Evolutionary conservation across 1,140 invertebrate species (phyloP), one percentile per base, ranked within the genome.

Genomic region (Matsumurasca onukii): DNA sequence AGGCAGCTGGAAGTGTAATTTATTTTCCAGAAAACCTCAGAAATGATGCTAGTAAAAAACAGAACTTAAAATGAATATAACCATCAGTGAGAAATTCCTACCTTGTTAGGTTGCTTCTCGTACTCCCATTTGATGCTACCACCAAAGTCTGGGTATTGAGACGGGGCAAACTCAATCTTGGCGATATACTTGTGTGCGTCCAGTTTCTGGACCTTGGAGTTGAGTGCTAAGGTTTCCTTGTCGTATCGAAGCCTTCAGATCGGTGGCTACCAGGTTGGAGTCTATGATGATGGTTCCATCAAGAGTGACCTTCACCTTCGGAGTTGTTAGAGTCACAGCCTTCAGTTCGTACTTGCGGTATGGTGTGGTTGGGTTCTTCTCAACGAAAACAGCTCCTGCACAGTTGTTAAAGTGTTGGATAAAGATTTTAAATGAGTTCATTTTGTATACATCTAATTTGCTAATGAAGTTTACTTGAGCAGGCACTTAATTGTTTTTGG

Each of bases 301-400:
- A 17, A 76, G 1, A 51, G 70, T 70, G 17, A 69, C 69, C 31
- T 82, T 81, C 5, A 78, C 76, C 24, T 76, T 78, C 0, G 78
- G 77, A 20, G 80, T 76, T 2, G 78, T 76, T 0, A 89, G 64
- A 48, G 83, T 81, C 0, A 89, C 80, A 12, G 86, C 84, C 20
- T 88, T 80, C 24, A 89, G 83, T 0, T 75, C 79, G 72, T 85
- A 89, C 66, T 85, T 84, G 15, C 81, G 77, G 0, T 68, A 55
- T 25, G 31, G 5, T 9, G 79, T 80, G 3, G 78, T 78, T 0
- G 80, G 77, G 0, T 77, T 74, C 66, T 83, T 76, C 25, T 81
- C 78, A 0, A 85, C 80, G 48, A 83, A 79, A 0, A 89, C 81
- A 49, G 71, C 66, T 64, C 75, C 75, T 74, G 59, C 1, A 45